Base-by-base conservation (phyloP, 1,140 invertebrate species). In the Lanistes nyassanus region DNA sequence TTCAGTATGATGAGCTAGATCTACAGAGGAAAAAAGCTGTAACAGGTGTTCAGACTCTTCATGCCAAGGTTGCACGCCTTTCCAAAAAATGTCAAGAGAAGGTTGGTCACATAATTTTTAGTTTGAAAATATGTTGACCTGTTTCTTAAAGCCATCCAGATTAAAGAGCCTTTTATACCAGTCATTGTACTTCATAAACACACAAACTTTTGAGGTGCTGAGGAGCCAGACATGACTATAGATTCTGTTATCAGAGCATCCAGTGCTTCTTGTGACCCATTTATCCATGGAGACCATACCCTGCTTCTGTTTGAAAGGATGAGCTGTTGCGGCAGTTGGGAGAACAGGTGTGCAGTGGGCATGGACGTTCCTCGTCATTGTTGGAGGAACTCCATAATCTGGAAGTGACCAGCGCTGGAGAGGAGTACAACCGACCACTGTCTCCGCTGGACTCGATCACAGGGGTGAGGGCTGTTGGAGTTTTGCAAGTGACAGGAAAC, bases 31-130 rank as follows among this genome's bases (percentile, higher is more conserved):
- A 82, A n/a, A 74, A 83, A 62, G 81, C 80, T 23, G 47, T 77
- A 47, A 68, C 69, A 23, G 74, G 75, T 16, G 64, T 86, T 51
- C 76, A 82, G 26, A 71, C 76, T 47, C 67, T 86, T 21, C 80
- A 83, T 70, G 78, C 80, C 9, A 81, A 83, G 65, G 76, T 86
- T 2, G 64, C 74, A 31, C 70, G 79, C 23, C 77, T 86, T 26
- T 60, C 78, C 26, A 73, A 81, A 68, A 84, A 86, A 62, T 86
- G 85, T 73, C 80, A 79, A 64, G 80, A 84, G 62, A 85, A 85
- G 81, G 82, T 84, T 67, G 21, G 47, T 21, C 23, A 42, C 21
- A 42, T 16, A 47, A 47, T 3, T 47, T 47, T 47, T 47, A n/a
- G 42, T 47, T 47, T 9, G 58, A 60, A 26, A 60, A 60, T 60